Conservation (phyloP, 2,113 vertebrate genomes). For the Neofelis nebulosa region DNA sequence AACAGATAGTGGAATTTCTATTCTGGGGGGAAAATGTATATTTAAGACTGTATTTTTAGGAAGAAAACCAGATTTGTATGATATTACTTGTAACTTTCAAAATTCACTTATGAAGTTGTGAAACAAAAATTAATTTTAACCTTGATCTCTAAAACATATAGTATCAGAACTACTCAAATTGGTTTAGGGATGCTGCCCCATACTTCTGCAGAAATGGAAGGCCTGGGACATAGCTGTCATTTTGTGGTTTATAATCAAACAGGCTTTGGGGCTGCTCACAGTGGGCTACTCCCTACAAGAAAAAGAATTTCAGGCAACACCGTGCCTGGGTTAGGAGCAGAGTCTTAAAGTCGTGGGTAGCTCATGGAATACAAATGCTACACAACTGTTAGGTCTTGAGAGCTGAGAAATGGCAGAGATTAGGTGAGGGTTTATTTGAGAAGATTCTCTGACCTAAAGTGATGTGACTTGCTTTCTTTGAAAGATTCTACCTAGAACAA, state of each 20-base stretch:
- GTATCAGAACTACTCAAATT: neutral
- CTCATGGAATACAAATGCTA: neutral
- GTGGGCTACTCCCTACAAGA: neutral
- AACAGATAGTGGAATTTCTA: neutral
- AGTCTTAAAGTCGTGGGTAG: neutral
- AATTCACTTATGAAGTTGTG: conserved; percentile 3
- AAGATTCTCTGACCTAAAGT: neutral
- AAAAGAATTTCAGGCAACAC: neutral
- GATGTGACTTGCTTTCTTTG: neutral
- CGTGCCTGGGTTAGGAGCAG: neutral
- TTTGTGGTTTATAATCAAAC: neutral
- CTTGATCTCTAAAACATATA: neutral
- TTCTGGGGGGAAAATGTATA: neutral
- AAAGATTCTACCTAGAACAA: neutral
- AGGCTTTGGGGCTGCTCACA: neutral
- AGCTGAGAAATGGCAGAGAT: neutral
- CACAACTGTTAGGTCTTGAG: neutral
- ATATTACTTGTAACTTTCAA: neutral
- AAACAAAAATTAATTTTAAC: conserved; percentile 14
- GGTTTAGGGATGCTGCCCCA: neutral
- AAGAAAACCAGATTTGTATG: neutral
- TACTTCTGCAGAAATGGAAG: neutral
- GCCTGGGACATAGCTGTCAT: neutral
- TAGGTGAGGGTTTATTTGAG: neutral
- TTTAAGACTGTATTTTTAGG: neutral